These are phyloP conservation scores for Drosophila subobscura DNA, from an alignment of 1,140 invertebrate genomes.

Conservation along the genomic window DNA sequence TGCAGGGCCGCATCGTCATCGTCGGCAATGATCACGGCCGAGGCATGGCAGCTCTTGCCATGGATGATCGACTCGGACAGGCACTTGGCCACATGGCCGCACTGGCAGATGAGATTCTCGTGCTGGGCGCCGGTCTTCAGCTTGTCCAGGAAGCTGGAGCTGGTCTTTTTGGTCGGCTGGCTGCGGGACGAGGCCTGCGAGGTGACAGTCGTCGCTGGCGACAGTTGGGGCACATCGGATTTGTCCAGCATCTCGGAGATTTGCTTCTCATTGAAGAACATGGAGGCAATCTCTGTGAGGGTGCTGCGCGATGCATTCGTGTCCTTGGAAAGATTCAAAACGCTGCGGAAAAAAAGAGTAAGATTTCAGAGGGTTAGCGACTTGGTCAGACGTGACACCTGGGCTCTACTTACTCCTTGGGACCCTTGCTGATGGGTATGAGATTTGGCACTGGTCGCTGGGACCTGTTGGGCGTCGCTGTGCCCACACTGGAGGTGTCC, in stretches of 20 bases:
- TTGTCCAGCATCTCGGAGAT: constrained; percentile 80
- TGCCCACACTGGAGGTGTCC: constrained; percentile 82
- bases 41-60: constrained; percentile 87
- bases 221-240: constrained; percentile 79
- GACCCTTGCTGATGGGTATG: constrained; percentile 86
- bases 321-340: constrained; percentile 74
- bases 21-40: constrained; percentile 63
- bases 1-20: constrained; percentile 84
- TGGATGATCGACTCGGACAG: constrained; percentile 91
- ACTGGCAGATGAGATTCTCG: constrained; percentile 88
- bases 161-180: constrained; percentile 86
- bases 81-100: constrained; percentile 92
- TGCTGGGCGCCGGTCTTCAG: constrained; percentile 87
- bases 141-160: constrained; percentile 91
- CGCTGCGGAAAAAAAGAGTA: constrained; percentile 18
- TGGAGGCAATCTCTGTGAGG: constrained; percentile 78
- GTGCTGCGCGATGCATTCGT: constrained; percentile 71
- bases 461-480: constrained; percentile 79
- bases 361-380: neutral
- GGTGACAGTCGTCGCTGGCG: constrained; percentile 79
- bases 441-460: constrained; percentile 88
- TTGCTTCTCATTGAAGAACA: constrained; percentile 79
- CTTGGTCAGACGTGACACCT: no score
- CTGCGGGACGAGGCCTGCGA: constrained; percentile 74
- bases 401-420: constrained; percentile 64